Evolutionary conservation across 2,797 vertebrate genomes (phyloP).

Genomic region (Eidolon dupreanum): DNA sequence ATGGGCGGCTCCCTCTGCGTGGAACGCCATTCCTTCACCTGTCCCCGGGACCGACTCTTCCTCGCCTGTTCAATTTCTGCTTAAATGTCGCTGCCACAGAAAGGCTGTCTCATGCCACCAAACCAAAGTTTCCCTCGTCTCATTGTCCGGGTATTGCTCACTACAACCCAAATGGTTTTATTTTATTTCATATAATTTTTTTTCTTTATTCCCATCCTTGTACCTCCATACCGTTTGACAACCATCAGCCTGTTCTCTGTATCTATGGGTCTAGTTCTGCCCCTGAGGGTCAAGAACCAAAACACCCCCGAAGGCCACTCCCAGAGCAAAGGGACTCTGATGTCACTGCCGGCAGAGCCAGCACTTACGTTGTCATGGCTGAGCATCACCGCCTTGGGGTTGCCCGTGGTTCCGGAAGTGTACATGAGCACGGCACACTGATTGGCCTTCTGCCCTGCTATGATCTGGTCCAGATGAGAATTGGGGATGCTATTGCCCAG

Average conservation of each 20-base stretch:
- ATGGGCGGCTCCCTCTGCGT: not conserved
- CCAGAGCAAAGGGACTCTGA: not conserved
- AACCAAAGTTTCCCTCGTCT: too few relatives aligned
- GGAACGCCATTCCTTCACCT: not conserved
- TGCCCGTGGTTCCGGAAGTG: conserved; percentile 94
- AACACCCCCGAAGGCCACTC: not conserved
- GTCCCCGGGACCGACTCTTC: not conserved
- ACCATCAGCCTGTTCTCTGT: not conserved
- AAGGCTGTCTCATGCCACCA: not conserved
- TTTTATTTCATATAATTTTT: not conserved
- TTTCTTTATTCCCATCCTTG: not conserved
- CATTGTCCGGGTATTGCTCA: not conserved
- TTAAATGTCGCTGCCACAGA: not conserved
- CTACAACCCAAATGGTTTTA: not conserved
- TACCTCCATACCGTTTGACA: not conserved
- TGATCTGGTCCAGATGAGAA: conserved; percentile 84
- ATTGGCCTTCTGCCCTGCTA: conserved; percentile 91
- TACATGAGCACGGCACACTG: conserved; percentile 96
- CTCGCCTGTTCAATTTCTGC: not conserved
- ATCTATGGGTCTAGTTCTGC: not conserved
- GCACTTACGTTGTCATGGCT: conserved; percentile 96
- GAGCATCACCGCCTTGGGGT: conserved; percentile 97
- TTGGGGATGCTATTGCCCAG: conserved; percentile 87
- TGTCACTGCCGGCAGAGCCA: rapidly evolving
- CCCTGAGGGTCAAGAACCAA: not conserved